A percentile compares a stretch with the other conserved stretches of the same genome.
phyloP scores from a whole-genome alignment of 2,888 invertebrate genomes.

The Polydrusus pterygomalis region DNA sequence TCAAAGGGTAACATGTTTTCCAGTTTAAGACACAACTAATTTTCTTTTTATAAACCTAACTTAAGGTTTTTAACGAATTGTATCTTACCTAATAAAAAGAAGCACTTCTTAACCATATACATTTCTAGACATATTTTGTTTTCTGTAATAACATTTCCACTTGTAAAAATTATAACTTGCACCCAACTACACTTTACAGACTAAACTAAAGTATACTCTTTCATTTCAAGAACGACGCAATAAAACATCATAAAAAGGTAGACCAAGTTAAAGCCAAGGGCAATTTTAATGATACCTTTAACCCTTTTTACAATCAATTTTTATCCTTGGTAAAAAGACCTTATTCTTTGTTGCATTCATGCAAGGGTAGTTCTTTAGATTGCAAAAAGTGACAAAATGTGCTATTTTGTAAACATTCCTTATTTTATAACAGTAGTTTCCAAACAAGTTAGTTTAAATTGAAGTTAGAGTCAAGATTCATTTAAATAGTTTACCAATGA shows the following conservation, averaged over 20 bases:
- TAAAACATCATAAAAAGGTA: constrained; percentile 23
- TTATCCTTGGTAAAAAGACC: constrained; percentile 21
- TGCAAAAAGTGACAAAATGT: too few species aligned
- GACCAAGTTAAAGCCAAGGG: constrained; percentile 33
- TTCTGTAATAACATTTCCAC: not conserved
- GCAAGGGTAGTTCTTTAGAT: not conserved
- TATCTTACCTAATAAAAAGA: too few species aligned
- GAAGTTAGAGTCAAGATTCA: too few species aligned
- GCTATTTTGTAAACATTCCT: too few species aligned
- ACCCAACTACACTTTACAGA: not conserved
- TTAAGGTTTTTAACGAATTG: too few species aligned
- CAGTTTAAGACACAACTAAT: too few species aligned
- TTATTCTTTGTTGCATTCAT: constrained; percentile 26
- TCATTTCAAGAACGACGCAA: not conserved
- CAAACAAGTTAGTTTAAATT: too few species aligned
- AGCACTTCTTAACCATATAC: too few species aligned
- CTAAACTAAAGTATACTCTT: not conserved
- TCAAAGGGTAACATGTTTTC: too few species aligned
- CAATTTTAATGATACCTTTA: constrained; percentile 32
- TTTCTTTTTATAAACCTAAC: too few species aligned
- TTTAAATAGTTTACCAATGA: too few species aligned
- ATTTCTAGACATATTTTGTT: not conserved
- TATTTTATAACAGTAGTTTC: too few species aligned
- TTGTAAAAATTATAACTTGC: not conserved
- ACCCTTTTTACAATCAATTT: constrained; percentile 36